Evolutionary conservation across 2,113 vertebrate genomes (phyloP), one percentile per base, ranked within the genome.

Genomic region (Pangasianodon gigas): DNA sequence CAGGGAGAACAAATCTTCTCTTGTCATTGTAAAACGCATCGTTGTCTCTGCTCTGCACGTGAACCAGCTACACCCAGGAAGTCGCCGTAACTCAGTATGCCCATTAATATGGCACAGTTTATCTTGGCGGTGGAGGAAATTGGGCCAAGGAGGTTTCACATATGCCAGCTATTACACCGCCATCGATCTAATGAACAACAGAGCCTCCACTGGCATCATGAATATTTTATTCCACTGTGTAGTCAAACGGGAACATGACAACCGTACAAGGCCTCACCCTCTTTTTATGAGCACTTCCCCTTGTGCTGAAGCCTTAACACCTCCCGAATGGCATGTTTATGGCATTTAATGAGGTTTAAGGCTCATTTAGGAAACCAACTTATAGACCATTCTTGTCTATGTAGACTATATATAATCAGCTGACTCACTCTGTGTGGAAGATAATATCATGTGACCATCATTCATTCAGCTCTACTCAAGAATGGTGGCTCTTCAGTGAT

Each of bases 171-270:
- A 95, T 94, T 93, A 95, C 92, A 89, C 92, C 90, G 51, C 86
- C 92, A 96, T 96, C 90, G 95, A 96, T 96, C 95, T 84, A 92
- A 32, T 58, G 89, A 92, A 90, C 92, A 84, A 92, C 85, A 52
- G 84, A 86, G 91, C 88, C 19, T 85, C 92, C 90, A 85, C 80
- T 89, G 88, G 75, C 19, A 29, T 87, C 29, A 93, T 96, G 92
- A 95, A 96, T 96, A 95, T 95, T 96, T 94, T 88, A 96, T 94
- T 91, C 88, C 84, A 67, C 81, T 69, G 85, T 84, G 48, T 91
- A 91, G 92, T 92, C 94, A 88, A 93, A 93, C 51, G 85, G 91
- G 87, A 88, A 91, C 84, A 90, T 69, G 71, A 83, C 75, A 51
- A 52, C 82, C 83, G 21, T 89, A 75, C 85, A 16, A 46, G 54